A percentile compares a stretch with the other conserved stretches of the same genome.
These are phyloP conservation scores for Neodon shergylaensis DNA, from an alignment of 2,113 vertebrate species.

Conservation along the genomic window DNA sequence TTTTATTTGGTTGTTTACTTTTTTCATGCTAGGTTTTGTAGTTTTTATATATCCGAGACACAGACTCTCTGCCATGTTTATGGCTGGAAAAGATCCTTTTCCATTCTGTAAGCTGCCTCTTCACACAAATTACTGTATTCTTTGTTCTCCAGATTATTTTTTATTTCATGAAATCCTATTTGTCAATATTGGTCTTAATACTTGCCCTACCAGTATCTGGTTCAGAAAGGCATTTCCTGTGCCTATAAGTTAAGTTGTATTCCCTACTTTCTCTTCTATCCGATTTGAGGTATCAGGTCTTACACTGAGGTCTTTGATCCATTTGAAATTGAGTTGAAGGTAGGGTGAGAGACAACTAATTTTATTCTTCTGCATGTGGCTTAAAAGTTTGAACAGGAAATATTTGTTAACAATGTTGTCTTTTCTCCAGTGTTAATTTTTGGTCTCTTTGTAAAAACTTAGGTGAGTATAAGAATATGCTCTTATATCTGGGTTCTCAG, in stretches of 20 bases:
- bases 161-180: not conserved
- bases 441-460: not conserved
- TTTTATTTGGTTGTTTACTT: not conserved
- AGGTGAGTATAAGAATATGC: not conserved
- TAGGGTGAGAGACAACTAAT: not conserved
- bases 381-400: not conserved
- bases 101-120: not conserved
- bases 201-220: not conserved
- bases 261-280: not conserved
- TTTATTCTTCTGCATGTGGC: not conserved
- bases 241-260: not conserved
- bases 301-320: not conserved
- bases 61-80: not conserved
- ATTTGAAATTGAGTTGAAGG: not conserved
- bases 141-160: not conserved
- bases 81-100: not conserved
- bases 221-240: not conserved
- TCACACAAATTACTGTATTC: not conserved
- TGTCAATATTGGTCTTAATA: not conserved
- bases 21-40: not conserved
- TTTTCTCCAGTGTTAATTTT: not conserved
- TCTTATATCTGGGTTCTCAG: not conserved
- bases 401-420: not conserved
- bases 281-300: not conserved
- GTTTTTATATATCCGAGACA: not conserved